These are phyloP conservation scores for Anseranas semipalmata DNA, from an alignment of 2,113 vertebrate species.

Conservation along the genomic window DNA sequence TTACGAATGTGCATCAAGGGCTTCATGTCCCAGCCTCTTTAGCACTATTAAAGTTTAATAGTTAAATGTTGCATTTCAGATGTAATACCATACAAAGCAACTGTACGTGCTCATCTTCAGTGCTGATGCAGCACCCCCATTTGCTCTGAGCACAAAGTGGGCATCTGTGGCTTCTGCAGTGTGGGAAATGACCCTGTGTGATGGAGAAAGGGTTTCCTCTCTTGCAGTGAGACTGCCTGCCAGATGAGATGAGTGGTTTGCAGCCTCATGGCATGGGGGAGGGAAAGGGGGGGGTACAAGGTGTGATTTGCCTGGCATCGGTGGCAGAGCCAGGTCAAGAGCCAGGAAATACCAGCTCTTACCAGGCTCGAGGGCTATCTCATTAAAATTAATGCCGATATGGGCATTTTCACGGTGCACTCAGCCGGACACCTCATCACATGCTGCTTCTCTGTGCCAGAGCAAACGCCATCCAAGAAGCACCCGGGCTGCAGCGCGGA, in stretches of 20 bases:
- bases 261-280: not conserved
- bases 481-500: accelerated
- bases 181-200: not conserved
- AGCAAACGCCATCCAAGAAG: not conserved
- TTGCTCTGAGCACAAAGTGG: accelerated
- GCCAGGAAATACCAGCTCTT: not conserved
- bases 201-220: not conserved
- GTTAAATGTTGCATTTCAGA: not conserved
- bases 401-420: accelerated
- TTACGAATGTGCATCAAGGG: not conserved
- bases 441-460: not conserved
- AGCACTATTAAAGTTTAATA: slow-evolving; percentile 45
- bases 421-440: not conserved
- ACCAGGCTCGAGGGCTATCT: not conserved
- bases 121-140: accelerated
- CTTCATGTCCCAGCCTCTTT: not conserved
- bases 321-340: accelerated
- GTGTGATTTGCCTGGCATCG: accelerated
- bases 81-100: not conserved
- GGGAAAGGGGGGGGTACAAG: accelerated
- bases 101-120: accelerated
- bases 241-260: accelerated
- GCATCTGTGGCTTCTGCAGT: not conserved
- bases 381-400: not conserved
- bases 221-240: not conserved